Evolutionary conservation across 2,113 vertebrate genomes (phyloP).

Genomic region (Eudyptes chrysolophus): DNA sequence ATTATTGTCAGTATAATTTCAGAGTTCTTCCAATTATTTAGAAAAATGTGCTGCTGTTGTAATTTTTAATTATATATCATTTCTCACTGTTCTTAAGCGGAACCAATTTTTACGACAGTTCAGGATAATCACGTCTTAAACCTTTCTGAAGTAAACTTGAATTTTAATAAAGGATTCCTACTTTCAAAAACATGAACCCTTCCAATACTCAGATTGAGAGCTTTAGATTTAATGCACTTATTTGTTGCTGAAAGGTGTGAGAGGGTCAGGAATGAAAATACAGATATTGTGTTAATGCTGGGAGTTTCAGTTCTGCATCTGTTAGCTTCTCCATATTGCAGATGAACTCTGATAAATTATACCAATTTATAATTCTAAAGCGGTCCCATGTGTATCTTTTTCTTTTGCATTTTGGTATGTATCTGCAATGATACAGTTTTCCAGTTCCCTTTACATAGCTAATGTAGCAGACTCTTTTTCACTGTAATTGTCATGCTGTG

Average conservation of each 20-base stretch:
- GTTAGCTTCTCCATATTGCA: not conserved
- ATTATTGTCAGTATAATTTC: not conserved
- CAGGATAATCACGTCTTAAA: not conserved
- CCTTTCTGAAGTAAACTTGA: not conserved
- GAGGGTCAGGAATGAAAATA: not conserved
- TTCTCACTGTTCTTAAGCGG: not conserved
- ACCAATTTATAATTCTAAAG: slow-evolving; percentile 18
- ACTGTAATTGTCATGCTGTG: not conserved
- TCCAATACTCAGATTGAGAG: not conserved
- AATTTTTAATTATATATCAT: not conserved
- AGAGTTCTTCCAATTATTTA: not conserved
- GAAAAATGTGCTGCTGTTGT: not conserved
- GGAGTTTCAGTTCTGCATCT: not conserved
- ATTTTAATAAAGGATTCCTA: slow-evolving; percentile 17
- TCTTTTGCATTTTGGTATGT: not conserved
- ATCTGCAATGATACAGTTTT: not conserved
- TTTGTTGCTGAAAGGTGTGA: slow-evolving; percentile 5
- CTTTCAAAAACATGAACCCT: not conserved
- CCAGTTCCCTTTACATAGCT: not conserved
- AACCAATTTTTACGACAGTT: not conserved
- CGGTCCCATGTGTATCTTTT: not conserved
- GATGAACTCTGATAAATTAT: slow-evolving; percentile 27
- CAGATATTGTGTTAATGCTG: not conserved
- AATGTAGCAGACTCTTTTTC: not conserved
- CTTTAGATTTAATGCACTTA: not conserved